phyloP scores from a whole-genome alignment of 2,888 invertebrate species.

The Yponomeuta cagnagella region DNA sequence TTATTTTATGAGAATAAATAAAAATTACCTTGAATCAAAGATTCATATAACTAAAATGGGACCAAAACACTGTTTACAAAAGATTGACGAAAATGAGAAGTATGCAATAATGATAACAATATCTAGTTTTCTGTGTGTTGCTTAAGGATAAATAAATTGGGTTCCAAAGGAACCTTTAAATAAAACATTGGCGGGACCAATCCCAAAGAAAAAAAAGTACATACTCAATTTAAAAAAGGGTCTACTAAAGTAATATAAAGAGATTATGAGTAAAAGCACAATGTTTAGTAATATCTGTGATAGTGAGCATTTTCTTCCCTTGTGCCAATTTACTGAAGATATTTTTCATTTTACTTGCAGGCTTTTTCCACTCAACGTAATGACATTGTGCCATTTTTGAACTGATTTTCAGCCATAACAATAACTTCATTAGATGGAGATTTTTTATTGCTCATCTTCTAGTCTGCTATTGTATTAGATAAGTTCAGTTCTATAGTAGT shows the following conservation, averaged over 20 bases:
- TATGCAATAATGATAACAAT: slow-evolving; percentile 2
- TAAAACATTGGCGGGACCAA: background rate
- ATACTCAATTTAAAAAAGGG: background rate
- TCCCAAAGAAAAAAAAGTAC: background rate
- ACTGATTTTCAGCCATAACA: slow-evolving; percentile 46
- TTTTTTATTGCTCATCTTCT: slow-evolving; percentile 70
- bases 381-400: slow-evolving; percentile 12
- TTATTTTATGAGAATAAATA: background rate
- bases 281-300: slow-evolving; percentile 54
- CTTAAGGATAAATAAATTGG: background rate
- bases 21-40: slow-evolving; percentile 31
- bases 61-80: slow-evolving; percentile 32
- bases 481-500: background rate
- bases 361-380: background rate
- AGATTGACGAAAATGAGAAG: background rate
- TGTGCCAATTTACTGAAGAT: slow-evolving; percentile 34
- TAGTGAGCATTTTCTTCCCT: slow-evolving; percentile 44
- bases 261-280: slow-evolving; percentile 20
- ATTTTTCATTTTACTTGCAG: background rate
- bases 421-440: slow-evolving; percentile 42
- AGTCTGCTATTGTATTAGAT: slow-evolving; percentile 53
- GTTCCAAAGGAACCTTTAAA: background rate
- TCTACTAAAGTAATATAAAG: background rate
- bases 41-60: slow-evolving; percentile 29
- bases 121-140: background rate